Conservation (phyloP, 2,113 vertebrate species). For the Elanoides forficatus region DNA sequence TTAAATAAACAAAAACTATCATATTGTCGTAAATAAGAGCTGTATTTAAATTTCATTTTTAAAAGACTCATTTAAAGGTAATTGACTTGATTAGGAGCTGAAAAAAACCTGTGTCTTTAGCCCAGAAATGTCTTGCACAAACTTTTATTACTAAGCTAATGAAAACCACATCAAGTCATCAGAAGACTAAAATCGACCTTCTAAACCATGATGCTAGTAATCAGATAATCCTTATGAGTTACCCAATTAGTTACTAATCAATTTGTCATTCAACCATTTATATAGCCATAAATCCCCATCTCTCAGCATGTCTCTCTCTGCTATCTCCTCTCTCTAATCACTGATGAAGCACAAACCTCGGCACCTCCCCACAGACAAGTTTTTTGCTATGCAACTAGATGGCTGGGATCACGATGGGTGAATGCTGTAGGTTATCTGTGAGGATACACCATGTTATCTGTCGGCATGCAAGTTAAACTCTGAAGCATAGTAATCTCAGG, state of each 20-base stretch:
- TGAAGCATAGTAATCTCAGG: neutral
- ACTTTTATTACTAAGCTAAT: neutral
- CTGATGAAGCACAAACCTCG: fast-evolving
- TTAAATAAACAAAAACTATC: neutral
- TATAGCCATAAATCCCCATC: neutral
- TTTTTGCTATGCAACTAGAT: neutral
- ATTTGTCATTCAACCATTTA: neutral
- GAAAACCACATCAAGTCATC: neutral
- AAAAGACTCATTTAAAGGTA: neutral
- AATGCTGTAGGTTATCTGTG: neutral
- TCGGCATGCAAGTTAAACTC: neutral
- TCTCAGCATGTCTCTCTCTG: neutral
- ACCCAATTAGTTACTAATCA: neutral
- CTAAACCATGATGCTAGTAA: neutral
- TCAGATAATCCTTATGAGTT: neutral
- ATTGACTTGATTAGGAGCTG: neutral
- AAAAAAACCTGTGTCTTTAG: neutral
- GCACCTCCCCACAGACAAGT: fast-evolving
- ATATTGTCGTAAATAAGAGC: neutral
- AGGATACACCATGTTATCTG: too few relatives aligned
- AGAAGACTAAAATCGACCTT: neutral
- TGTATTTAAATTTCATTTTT: neutral
- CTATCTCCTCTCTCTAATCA: neutral
- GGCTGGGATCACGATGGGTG: neutral
- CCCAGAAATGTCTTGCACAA: neutral